Percentiles rank a stretch among this genome's conserved stretches.
Evolutionary conservation across 2,888 invertebrate genomes (phyloP).

Genomic region (Drosophila monieri): DNA sequence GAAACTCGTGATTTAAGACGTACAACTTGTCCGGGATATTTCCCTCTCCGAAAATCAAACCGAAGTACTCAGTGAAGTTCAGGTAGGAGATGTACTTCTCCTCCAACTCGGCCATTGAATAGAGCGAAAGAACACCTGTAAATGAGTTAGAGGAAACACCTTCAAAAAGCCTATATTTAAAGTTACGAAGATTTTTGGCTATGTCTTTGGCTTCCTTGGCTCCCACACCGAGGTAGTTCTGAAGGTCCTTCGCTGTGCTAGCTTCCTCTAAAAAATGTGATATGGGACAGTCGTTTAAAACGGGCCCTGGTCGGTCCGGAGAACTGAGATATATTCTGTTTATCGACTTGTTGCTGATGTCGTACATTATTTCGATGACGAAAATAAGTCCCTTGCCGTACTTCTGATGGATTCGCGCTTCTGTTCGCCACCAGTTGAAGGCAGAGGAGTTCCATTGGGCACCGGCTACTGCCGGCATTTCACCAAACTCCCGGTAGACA

Average conservation of each 20-base stretch:
- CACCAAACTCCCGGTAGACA: constrained; percentile 62
- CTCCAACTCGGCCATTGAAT: constrained; percentile 57
- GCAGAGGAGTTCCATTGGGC: constrained; percentile 53
- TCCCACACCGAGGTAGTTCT: constrained; percentile 59
- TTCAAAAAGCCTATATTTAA: constrained; percentile 54
- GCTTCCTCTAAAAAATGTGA: constrained; percentile 29
- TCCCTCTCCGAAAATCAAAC: constrained; percentile 57
- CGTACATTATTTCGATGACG: constrained; percentile 68
- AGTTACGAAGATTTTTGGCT: constrained; percentile 55
- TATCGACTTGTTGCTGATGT: constrained; percentile 62
- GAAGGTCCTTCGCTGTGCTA: constrained; percentile 43
- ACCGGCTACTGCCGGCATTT: constrained; percentile 64
- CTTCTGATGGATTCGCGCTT: constrained; percentile 69
- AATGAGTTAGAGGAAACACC: constrained; percentile 22
- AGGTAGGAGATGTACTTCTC: constrained; percentile 53
- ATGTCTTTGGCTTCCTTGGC: constrained; percentile 44
- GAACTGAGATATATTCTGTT: constrained; percentile 72
- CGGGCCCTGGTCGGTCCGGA: constrained; percentile 29
- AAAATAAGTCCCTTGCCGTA: constrained; percentile 75
- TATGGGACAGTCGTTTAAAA: constrained; percentile 16
- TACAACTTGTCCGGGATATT: constrained; percentile 71
- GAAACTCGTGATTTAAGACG: constrained; percentile 60
- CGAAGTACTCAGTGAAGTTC: constrained; percentile 72
- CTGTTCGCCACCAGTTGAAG: constrained; percentile 77
- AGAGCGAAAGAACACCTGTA: constrained; percentile 47